A percentile compares a stretch with the other conserved stretches of the same genome.
phyloP scores from a whole-genome alignment of 2,888 invertebrate species.

The Hirtodrosophila cameraria region DNA sequence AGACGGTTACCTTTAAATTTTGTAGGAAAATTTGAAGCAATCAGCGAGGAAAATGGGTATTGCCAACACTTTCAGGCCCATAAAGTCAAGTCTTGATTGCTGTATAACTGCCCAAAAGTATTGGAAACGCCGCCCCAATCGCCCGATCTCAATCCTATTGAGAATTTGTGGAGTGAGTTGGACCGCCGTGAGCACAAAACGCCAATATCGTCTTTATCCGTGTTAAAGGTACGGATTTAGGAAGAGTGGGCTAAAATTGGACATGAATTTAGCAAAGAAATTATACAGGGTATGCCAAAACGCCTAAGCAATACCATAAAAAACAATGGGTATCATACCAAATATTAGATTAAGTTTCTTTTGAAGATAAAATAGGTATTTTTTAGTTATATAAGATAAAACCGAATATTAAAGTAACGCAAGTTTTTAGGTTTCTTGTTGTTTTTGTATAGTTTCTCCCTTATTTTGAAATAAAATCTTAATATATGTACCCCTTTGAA shows the following conservation, averaged over 20 bases:
- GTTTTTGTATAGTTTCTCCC: too few species aligned
- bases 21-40: too few species aligned
- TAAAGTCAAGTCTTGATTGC: too few species aligned
- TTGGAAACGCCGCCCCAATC: background rate
- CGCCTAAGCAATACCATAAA: conserved; percentile 7
- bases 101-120: background rate
- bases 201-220: conserved; percentile 5
- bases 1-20: too few species aligned
- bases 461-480: too few species aligned
- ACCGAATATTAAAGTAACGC: too few species aligned
- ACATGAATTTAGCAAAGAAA: background rate
- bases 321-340: conserved; percentile 5
- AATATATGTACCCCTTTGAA: too few species aligned
- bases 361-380: conserved; percentile 2
- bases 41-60: too few species aligned
- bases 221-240: conserved; percentile 4
- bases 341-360: conserved; percentile 1
- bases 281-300: conserved; percentile 5
- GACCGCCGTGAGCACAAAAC: conserved; percentile 2
- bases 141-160: conserved; percentile 1
- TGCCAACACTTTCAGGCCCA: too few species aligned
- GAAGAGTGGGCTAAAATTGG: conserved; percentile 5
- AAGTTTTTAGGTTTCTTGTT: too few species aligned
- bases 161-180: conserved; percentile 11
- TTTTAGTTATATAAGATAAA: conserved; percentile 1